Evolutionary conservation across 2,888 invertebrate species (phyloP), one percentile per base, ranked within the genome.

Genomic region (Parnassius smintheus): DNA sequence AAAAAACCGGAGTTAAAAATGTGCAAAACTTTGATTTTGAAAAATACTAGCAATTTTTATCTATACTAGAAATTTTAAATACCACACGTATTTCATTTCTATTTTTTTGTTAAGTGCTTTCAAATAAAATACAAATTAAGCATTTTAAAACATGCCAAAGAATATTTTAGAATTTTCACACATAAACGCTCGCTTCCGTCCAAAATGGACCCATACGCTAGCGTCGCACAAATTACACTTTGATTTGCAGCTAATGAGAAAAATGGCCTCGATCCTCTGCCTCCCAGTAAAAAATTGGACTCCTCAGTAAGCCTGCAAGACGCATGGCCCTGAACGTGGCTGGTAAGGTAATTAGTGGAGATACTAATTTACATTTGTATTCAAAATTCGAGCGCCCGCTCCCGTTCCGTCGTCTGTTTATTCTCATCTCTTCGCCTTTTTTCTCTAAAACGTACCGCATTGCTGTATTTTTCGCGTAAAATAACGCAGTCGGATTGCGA

Each of bases 341-440:
- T 85, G 84, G 83, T 75, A 75, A 80, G 86, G 91, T 92, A 92
- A 92, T 92, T 92, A 92, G 91, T 88, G 84, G 86, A 86, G 90
- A 87, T 89, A 90, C 91, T 91, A 92, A 92, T 92, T 92, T 92
- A 92, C 92, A 92, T 92, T 92, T 92, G 92, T 92, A 92, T 92
- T 92, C 91, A 92, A 92, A 91, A 92, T 92, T 92, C 92, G 90
- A 90, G 91, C 88, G 81, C 76, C 85, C 83, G 86, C 85, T 85
- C 87, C 91, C 83, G 83, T 89, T 90, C 86, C 83, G 85, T 85
- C 86, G 88, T 91, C 91, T 91, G 91, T 91, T 91, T 91, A 89
- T 91, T 91, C 83, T 91, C 91, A 88, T 86, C 88, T 86, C 76
- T 77, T 77, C 73, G 56, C 56, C 56, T 59, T 72, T 83, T 85